These are phyloP conservation scores for Brachyhypopomus occidentalis DNA, from an alignment of 2,113 vertebrate species.

Conservation along the genomic window DNA sequence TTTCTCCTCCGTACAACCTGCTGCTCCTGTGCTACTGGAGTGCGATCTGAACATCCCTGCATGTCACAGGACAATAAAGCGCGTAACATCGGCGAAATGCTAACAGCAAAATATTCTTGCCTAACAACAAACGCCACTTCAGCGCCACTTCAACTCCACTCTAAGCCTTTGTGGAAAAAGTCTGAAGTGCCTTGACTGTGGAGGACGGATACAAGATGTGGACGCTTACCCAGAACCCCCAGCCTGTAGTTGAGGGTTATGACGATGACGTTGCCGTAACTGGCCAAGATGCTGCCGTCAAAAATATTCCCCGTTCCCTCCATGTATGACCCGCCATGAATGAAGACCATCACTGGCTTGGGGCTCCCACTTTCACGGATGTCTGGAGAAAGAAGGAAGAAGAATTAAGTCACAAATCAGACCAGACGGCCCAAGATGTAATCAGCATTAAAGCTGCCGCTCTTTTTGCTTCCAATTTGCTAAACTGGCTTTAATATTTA, in stretches of 20 bases:
- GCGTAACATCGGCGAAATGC: conserved; percentile 30
- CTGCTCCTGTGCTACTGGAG: neutral
- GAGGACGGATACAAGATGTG: conserved; percentile 18
- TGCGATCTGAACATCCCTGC: conserved; percentile 42
- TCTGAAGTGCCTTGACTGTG: neutral
- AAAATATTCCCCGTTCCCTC: conserved; percentile 99
- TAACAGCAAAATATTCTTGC: conserved; percentile 58
- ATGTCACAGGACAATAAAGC: conserved; percentile 47
- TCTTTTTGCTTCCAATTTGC: conserved; percentile 52
- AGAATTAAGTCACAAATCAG: conserved; percentile 74
- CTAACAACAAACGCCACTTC: conserved; percentile 23
- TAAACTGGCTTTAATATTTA: conserved; percentile 59
- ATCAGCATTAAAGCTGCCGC: conserved; percentile 57
- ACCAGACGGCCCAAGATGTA: conserved; percentile 60
- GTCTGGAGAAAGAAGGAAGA: conserved; percentile 81
- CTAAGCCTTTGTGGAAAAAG: neutral
- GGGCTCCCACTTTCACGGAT: conserved; percentile 99
- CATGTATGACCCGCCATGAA: conserved; percentile 99
- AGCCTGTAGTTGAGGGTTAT: conserved; percentile 99
- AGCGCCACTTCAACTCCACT: conserved; percentile 33
- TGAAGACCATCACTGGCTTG: conserved; percentile 99
- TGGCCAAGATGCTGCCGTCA: conserved; percentile 98
- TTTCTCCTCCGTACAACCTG: conserved; percentile 4
- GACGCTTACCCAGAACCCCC: conserved; percentile 93
- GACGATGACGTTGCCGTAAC: conserved; percentile 99